Percentiles rank a stretch among this genome's conserved stretches.
These are phyloP conservation scores for Aquatica leii DNA, from an alignment of 2,888 invertebrate genomes.

Conservation along the genomic window DNA sequence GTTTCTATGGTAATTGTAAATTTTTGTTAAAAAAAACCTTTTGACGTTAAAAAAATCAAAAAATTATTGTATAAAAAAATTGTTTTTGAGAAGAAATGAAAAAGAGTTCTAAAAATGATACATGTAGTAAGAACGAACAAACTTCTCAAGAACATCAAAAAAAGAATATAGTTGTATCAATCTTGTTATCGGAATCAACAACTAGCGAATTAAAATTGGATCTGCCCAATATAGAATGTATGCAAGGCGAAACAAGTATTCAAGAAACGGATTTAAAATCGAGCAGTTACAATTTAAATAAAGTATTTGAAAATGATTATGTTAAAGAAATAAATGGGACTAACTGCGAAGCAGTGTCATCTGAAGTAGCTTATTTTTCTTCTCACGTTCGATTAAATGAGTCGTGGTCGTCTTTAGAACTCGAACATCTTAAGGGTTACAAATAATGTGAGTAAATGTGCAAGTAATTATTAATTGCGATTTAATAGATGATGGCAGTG, in stretches of 20 bases:
- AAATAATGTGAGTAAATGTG: background rate
- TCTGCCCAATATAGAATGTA: conserved; percentile 52
- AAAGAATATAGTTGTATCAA: conserved; percentile 51
- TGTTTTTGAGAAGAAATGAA: background rate
- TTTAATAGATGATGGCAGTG: no score
- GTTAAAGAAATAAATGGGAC: background rate
- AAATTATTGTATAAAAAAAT: background rate
- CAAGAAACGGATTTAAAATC: background rate
- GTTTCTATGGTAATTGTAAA: no score
- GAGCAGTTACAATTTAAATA: background rate
- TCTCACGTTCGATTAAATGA: conserved; percentile 42
- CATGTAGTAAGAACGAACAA: background rate
- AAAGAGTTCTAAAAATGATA: background rate
- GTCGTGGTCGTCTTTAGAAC: conserved; percentile 46
- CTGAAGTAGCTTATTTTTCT: conserved; percentile 50
- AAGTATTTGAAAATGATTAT: background rate
- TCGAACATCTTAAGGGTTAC: conserved; percentile 10
- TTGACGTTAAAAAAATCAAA: background rate
- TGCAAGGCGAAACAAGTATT: conserved; percentile 14
- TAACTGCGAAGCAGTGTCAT: conserved; percentile 43
- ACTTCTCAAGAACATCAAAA: conserved; percentile 6
- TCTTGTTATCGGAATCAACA: conserved; percentile 56
- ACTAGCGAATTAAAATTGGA: conserved; percentile 52
- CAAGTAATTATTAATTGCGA: background rate
- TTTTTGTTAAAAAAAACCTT: background rate